Percentiles rank a stretch among this genome's conserved stretches.
These are phyloP conservation scores for Neomorphus geoffroyi DNA, from an alignment of 2,797 vertebrate genomes.

Conservation along the genomic window DNA sequence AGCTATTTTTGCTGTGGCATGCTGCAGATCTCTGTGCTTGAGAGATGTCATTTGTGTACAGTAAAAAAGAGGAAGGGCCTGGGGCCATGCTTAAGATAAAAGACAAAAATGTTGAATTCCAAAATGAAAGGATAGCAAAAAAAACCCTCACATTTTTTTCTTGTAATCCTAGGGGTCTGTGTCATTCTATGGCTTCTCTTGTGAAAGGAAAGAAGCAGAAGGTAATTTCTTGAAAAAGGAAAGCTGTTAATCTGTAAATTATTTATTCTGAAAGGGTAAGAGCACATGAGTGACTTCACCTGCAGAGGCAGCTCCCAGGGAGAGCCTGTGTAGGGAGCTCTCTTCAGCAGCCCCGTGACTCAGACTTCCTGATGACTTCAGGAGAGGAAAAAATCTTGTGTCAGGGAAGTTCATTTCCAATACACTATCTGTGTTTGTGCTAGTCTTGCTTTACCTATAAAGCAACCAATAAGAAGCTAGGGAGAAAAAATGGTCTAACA, in stretches of 20 bases:
- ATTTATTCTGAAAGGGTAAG: neutral
- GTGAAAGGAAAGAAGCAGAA: neutral
- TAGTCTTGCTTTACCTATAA: neutral
- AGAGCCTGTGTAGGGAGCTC: neutral
- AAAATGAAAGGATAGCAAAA: neutral
- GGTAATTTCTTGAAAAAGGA: neutral
- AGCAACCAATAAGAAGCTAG: neutral
- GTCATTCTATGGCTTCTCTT: neutral
- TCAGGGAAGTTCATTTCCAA: neutral
- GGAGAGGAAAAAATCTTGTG: neutral
- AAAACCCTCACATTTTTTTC: rapidly evolving
- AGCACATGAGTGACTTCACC: neutral
- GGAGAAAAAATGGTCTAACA: neutral
- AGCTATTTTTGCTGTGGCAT: neutral
- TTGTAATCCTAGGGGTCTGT: neutral
- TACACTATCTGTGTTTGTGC: neutral
- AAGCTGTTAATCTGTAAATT: neutral
- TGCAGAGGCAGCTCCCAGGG: neutral
- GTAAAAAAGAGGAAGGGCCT: neutral
- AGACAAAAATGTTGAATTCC: neutral
- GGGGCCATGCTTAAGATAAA: neutral
- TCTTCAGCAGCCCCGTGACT: rapidly evolving
- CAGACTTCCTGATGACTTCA: neutral
- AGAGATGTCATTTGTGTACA: neutral
- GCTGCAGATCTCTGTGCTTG: neutral